Evolutionary conservation across 2,797 vertebrate genomes (phyloP).

Genomic region (Myotis pilosus): DNA sequence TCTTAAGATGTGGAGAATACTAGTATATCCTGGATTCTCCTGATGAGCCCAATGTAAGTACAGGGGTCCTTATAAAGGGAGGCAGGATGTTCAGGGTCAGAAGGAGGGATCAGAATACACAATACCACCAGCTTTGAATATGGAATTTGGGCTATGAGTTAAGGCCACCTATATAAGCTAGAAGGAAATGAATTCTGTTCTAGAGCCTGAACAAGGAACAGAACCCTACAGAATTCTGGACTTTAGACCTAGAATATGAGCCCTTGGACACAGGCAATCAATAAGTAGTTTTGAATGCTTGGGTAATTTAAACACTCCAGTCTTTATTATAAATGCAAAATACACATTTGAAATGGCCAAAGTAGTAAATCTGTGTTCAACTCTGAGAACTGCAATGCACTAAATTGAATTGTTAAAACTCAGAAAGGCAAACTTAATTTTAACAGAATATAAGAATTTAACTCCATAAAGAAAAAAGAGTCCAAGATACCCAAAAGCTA

Average conservation of each 20-base stretch:
- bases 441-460: constrained; percentile 1
- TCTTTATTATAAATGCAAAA: neutral
- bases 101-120: neutral
- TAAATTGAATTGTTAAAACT: neutral
- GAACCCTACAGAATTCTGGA: neutral
- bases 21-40: neutral
- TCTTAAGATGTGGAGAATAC: neutral
- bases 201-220: neutral
- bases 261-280: neutral
- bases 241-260: neutral
- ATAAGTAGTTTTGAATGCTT: neutral
- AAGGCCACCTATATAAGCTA: neutral
- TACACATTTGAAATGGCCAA: neutral
- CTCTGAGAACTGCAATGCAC: neutral
- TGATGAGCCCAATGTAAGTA: neutral
- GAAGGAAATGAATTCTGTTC: neutral
- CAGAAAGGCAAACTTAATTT: constrained; percentile 25
- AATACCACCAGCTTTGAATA: neutral
- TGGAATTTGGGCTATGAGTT: neutral
- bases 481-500: neutral
- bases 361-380: neutral
- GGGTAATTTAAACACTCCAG: neutral
- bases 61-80: neutral
- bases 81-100: neutral
- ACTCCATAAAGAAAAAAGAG: neutral